A percentile compares a stretch with the other conserved stretches of the same genome.
These are phyloP conservation scores for Sycobia sp. DNA, from an alignment of 1,140 invertebrate species.

Conservation along the genomic window DNA sequence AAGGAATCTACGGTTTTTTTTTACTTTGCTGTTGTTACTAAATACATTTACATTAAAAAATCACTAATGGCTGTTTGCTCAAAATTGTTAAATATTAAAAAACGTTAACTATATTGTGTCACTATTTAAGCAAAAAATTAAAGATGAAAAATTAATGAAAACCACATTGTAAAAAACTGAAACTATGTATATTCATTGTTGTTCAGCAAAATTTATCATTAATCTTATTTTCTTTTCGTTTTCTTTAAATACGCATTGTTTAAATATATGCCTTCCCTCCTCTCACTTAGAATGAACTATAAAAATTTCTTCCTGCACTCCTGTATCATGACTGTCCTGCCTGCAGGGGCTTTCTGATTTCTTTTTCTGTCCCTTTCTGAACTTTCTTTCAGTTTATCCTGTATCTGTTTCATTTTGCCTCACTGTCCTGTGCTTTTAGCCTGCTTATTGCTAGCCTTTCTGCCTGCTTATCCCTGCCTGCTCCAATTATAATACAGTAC, in stretches of 20 bases:
- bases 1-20: no score
- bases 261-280: slow-evolving; percentile 46
- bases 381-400: slow-evolving; percentile 20
- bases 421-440: slow-evolving; percentile 56
- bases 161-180: neutral
- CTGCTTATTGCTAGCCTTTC: slow-evolving; percentile 51
- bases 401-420: slow-evolving; percentile 20
- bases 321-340: slow-evolving; percentile 53
- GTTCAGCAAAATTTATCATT: slow-evolving; percentile 12
- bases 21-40: no score
- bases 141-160: neutral
- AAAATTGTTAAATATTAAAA: slow-evolving; percentile 10
- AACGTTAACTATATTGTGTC: no score
- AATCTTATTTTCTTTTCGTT: slow-evolving; percentile 24
- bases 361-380: slow-evolving; percentile 32
- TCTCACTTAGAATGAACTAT: slow-evolving; percentile 28
- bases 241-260: slow-evolving; percentile 25
- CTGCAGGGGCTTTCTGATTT: slow-evolving; percentile 36
- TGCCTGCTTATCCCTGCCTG: slow-evolving; percentile 55
- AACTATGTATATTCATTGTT: neutral
- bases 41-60: no score
- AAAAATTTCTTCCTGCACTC: slow-evolving; percentile 52
- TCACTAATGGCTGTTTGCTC: no score
- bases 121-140: neutral
- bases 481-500: slow-evolving; percentile 60